Evolutionary conservation across 2,888 invertebrate genomes (phyloP), one percentile per base, ranked within the genome.

Genomic region (Ganaspis brasiliensis): DNA sequence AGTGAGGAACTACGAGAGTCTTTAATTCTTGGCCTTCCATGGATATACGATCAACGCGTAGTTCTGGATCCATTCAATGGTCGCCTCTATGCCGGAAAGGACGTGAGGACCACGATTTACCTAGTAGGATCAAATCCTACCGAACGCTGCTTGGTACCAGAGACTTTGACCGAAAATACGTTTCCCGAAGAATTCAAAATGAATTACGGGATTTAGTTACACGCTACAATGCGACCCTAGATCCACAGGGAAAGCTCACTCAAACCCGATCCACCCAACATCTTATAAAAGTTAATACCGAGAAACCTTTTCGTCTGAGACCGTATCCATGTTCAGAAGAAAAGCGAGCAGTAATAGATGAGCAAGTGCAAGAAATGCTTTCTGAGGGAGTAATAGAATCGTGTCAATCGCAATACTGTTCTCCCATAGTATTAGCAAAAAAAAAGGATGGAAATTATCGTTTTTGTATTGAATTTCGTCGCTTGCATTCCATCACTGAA

Each of bases 341-440:
- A 0, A 79, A 78, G 21, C 73, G 70, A 16, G 0, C 49, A 12
- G 16, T 72, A 2, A 75, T 79, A 1, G 3, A 16, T 1, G 56
- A 80, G 8, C 82, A 83, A 59, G 61, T 84, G 5, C 56, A 74
- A 9, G 81, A 82, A 49, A 84, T 85, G 83, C 49, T 85, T 0
- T 59, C 74, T 0, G 57, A 76, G 8, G 80, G 81, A 0, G 71
- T 84, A 1, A 83, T 84, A 14, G 80, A 81, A 45, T 84, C 82
- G 0, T 74, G 74, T 8, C n/a, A 59, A 1, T 81, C 81, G 3
- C 49, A 77, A 9, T 84, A 83, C 74, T 79, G 80, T 26, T 81
- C 81, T 2, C 82, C 84, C 0, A 72, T 80, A 10, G 83, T 85
- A 3, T 26, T 82, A 14, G 79, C 79, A 9, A 74, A 49, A 16